Percentiles rank a stretch among this genome's conserved stretches.
Evolutionary conservation across 2,797 vertebrate species (phyloP).

Genomic region (Scomberomorus guttatus): DNA sequence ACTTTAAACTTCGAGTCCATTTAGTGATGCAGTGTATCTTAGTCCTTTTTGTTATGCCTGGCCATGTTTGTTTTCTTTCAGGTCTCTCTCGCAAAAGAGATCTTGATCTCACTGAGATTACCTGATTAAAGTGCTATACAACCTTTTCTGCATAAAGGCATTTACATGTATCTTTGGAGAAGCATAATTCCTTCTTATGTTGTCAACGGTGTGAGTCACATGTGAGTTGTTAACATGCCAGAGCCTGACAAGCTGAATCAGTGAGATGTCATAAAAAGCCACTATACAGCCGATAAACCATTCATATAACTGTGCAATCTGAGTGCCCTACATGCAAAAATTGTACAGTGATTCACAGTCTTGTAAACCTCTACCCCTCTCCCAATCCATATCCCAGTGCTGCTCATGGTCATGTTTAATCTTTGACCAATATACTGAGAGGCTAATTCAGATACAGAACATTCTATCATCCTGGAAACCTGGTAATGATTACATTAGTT

Average conservation of each 20-base stretch:
- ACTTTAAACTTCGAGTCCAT: no score
- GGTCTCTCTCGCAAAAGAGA: no score
- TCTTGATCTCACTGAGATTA: no score
- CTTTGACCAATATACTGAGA: constrained; percentile 19
- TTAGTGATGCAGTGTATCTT: no score
- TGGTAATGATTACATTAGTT: constrained; percentile 42
- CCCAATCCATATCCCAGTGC: background rate
- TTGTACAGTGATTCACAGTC: constrained; percentile 4
- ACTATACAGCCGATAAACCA: background rate
- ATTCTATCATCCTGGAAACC: constrained; percentile 22
- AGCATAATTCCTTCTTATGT: no score
- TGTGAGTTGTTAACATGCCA: background rate
- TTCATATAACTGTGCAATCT: background rate
- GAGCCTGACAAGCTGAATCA: constrained; percentile 22
- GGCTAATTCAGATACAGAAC: constrained; percentile 25
- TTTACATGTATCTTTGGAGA: no score
- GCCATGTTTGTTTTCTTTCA: no score
- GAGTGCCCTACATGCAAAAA: constrained; percentile 1
- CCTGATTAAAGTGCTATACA: no score
- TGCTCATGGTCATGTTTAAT: constrained; percentile 19
- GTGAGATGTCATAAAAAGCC: background rate
- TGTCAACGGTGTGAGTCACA: constrained; percentile 1
- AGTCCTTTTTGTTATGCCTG: no score
- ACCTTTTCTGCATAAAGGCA: no score
- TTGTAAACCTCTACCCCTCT: constrained; percentile 12